A percentile compares a stretch with the other conserved stretches of the same genome.
Evolutionary conservation across 23 tunicate species (phyloP).

Genomic region (Diplosoma virens): DNA sequence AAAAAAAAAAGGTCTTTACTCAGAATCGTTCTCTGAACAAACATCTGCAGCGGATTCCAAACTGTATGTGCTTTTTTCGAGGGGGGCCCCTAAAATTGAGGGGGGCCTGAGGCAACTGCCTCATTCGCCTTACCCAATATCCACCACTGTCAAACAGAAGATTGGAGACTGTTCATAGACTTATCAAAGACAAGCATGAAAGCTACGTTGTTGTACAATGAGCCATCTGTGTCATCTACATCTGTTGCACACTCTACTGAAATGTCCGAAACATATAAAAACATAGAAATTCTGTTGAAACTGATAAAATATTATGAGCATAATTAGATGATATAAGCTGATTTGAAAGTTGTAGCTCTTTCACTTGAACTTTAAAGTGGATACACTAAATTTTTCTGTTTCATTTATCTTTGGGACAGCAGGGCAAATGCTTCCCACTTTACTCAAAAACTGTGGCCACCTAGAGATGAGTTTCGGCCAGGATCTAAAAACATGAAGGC

Average conservation of each 20-base stretch:
- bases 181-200: slow-evolving; percentile 29
- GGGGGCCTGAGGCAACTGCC: too few relatives aligned
- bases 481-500: slow-evolving; percentile 11
- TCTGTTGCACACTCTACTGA: slow-evolving; percentile 7
- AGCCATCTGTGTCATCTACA: background rate
- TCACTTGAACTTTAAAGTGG: slow-evolving; percentile 21
- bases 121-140: too few relatives aligned
- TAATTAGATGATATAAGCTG: slow-evolving; percentile 23
- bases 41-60: too few relatives aligned
- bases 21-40: too few relatives aligned
- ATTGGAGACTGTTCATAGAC: slow-evolving; percentile 26
- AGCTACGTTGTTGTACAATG: slow-evolving; percentile 19
- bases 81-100: too few relatives aligned
- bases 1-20: too few relatives aligned
- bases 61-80: too few relatives aligned
- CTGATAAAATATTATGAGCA: slow-evolving; percentile 2
- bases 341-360: slow-evolving; percentile 20
- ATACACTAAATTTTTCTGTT: background rate
- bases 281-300: slow-evolving; percentile 20
- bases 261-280: slow-evolving; percentile 10
- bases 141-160: too few relatives aligned
- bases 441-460: background rate
- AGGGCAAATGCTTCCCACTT: slow-evolving; percentile 3
- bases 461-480: background rate
- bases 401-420: slow-evolving; percentile 4